A percentile compares a stretch with the other conserved stretches of the same genome.
Evolutionary conservation across 2,113 vertebrate genomes (phyloP).

Genomic region (Agapornis roseicollis): DNA sequence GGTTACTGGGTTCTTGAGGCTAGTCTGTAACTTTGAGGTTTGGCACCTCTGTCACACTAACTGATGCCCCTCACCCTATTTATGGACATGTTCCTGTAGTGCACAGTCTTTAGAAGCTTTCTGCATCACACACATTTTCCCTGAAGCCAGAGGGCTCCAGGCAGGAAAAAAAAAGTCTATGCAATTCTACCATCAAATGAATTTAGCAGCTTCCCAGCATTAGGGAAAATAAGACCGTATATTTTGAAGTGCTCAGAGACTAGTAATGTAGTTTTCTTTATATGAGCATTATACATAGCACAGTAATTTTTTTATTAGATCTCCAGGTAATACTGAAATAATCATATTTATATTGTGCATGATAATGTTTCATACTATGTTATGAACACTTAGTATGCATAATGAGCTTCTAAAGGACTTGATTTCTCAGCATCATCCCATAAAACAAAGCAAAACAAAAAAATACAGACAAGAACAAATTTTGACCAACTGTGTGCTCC

Average conservation of each 20-base stretch:
- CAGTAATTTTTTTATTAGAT: neutral
- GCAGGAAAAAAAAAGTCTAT: neutral
- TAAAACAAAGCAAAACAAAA: neutral
- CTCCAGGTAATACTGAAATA: neutral
- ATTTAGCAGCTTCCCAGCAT: neutral
- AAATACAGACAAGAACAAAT: neutral
- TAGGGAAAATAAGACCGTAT: neutral
- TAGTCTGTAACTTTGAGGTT: neutral
- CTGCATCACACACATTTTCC: neutral
- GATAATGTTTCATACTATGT: neutral
- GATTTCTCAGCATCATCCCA: neutral
- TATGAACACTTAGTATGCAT: neutral
- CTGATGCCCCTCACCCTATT: neutral
- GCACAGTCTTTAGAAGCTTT: neutral
- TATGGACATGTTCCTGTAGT: neutral
- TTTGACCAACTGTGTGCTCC: conserved; percentile 2
- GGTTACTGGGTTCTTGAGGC: neutral
- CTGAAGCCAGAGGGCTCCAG: neutral
- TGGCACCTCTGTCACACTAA: neutral
- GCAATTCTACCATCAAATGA: neutral
- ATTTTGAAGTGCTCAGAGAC: neutral
- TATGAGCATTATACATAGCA: neutral
- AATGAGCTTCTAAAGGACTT: neutral
- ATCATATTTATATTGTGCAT: neutral
- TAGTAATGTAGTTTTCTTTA: neutral